phyloP scores from a whole-genome alignment of 2,888 invertebrate genomes.

The Synanthedon tipuliformis region DNA sequence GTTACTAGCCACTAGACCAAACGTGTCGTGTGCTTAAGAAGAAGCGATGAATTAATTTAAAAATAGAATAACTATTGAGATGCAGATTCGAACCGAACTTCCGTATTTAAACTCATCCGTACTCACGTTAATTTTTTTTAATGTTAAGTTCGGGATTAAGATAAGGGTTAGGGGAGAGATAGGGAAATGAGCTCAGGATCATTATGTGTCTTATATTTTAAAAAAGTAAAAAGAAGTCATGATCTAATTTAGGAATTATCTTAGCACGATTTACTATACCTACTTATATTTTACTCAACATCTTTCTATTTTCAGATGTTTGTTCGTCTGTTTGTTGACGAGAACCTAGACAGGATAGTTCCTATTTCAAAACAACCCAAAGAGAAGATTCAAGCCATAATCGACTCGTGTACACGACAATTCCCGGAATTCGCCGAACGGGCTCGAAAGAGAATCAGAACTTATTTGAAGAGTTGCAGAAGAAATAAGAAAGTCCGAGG shows the following conservation, averaged over 20 bases:
- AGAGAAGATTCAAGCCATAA: constrained; percentile 97
- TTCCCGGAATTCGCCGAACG: constrained; percentile 97
- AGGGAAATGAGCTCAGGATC: no score
- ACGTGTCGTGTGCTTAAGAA: no score
- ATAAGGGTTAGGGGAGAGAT: no score
- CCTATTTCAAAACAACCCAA: constrained; percentile 98
- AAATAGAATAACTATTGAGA: no score
- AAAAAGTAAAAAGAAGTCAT: background rate
- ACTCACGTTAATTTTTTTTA: no score
- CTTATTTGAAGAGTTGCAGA: constrained; percentile 95
- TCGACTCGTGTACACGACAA: constrained; percentile 96
- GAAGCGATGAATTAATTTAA: no score
- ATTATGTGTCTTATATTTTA: no score
- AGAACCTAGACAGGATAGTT: constrained; percentile 95
- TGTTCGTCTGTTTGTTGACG: constrained; percentile 95
- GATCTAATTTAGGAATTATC: background rate
- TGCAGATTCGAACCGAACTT: no score
- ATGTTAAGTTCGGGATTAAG: no score
- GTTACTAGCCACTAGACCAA: no score
- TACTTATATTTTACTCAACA: background rate
- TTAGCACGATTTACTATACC: no score
- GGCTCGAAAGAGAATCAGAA: constrained; percentile 92
- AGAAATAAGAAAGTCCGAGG: constrained; percentile 94
- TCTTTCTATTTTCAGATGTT: constrained; percentile 84
- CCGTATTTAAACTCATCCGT: no score